Evolutionary conservation across 2,113 vertebrate species (phyloP).

Genomic region (Ictalurus furcatus): DNA sequence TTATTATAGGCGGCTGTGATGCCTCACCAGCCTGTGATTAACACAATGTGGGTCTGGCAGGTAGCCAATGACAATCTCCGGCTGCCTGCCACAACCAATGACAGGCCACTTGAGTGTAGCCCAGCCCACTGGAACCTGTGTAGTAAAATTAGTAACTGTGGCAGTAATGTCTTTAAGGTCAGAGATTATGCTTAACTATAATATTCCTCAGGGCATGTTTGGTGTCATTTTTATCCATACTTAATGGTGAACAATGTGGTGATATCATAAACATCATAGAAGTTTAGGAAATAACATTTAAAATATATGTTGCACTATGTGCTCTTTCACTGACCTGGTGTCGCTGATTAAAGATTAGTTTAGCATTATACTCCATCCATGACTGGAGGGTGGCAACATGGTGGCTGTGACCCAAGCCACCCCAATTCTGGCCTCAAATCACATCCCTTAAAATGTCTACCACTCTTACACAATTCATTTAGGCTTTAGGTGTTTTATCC

Average conservation of each 20-base stretch:
- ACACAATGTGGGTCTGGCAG: slow-evolving; percentile 9
- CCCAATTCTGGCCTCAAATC: background rate
- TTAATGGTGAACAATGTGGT: no score
- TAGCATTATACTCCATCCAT: background rate
- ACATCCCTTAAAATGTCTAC: background rate
- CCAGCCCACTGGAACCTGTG: slow-evolving; percentile 54
- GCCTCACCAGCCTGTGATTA: slow-evolving; percentile 29
- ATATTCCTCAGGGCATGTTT: no score
- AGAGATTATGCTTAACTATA: no score
- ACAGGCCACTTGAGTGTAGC: slow-evolving; percentile 25
- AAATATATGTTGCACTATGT: no score
- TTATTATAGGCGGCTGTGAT: slow-evolving; percentile 7
- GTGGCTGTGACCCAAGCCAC: background rate
- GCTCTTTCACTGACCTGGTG: background rate
- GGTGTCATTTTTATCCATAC: no score
- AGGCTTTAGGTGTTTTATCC: background rate
- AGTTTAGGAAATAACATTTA: no score
- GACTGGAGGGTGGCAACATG: background rate
- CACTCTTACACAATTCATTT: background rate
- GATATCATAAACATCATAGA: no score
- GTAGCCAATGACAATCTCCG: slow-evolving; percentile 26
- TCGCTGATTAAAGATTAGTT: background rate
- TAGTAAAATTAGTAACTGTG: no score
- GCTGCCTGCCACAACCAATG: slow-evolving; percentile 40
- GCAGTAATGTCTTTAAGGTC: no score